phyloP scores from a whole-genome alignment of 2,888 invertebrate genomes.

The Calephelis perditalis region DNA sequence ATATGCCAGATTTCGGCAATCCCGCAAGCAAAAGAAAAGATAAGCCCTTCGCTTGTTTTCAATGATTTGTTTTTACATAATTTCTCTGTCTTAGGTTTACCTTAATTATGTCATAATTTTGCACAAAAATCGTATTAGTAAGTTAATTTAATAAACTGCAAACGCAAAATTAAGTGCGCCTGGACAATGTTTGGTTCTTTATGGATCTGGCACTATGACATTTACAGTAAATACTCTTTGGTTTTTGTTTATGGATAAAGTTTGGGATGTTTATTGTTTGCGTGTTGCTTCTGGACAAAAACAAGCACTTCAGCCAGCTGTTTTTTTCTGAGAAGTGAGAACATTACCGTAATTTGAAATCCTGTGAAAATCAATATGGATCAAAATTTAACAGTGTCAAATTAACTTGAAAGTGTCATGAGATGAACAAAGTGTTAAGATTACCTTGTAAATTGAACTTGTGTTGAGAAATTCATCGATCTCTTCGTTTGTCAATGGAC shows the following conservation, averaged over 20 bases:
- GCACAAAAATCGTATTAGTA: too few relatives aligned
- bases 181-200: neutral
- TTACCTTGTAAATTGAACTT: conserved; percentile 48
- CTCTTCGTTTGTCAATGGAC: conserved; percentile 57
- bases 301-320: conserved; percentile 66
- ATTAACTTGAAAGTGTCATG: conserved; percentile 52
- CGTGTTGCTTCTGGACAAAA: conserved; percentile 38
- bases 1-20: too few relatives aligned
- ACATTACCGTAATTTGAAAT: conserved; percentile 43
- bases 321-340: conserved; percentile 48
- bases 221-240: conserved; percentile 6
- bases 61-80: too few relatives aligned
- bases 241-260: conserved; percentile 1
- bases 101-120: too few relatives aligned
- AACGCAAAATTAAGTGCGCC: too few relatives aligned
- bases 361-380: conserved; percentile 58
- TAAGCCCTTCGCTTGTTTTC: too few relatives aligned
- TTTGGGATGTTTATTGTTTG: conserved; percentile 17
- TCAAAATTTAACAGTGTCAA: conserved; percentile 72
- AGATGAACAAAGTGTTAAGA: conserved; percentile 49
- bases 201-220: neutral
- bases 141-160: too few relatives aligned
- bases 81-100: too few relatives aligned
- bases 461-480: conserved; percentile 53
- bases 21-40: too few relatives aligned